Evolutionary conservation across 2,888 invertebrate species (phyloP).

Genomic region (Anodontia alba): DNA sequence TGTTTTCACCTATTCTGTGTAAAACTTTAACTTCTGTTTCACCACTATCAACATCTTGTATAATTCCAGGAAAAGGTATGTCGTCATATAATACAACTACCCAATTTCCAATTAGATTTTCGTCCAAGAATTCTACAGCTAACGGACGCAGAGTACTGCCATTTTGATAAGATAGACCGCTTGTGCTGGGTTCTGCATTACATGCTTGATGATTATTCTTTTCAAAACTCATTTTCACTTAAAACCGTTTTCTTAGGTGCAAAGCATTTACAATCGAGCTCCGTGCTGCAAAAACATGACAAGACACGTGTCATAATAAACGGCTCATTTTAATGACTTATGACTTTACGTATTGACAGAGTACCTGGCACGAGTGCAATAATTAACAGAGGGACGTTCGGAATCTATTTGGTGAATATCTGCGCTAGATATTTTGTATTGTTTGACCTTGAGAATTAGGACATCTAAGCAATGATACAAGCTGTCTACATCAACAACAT

Average conservation of each 20-base stretch:
- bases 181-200: no score
- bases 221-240: no score
- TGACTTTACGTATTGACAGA: neutral
- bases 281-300: neutral
- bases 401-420: neutral
- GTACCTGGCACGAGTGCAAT: neutral
- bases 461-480: neutral
- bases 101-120: slow-evolving; percentile 17
- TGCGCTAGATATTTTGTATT: neutral
- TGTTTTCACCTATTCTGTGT: neutral
- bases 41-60: slow-evolving; percentile 32
- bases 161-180: no score
- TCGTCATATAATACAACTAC: slow-evolving; percentile 42
- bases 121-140: slow-evolving; percentile 13
- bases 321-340: no score
- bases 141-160: no score
- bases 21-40: slow-evolving; percentile 30
- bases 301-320: neutral
- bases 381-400: neutral
- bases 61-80: slow-evolving; percentile 36
- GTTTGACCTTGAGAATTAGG: neutral
- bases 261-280: neutral
- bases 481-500: neutral
- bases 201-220: no score
- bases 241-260: neutral